phyloP scores from a whole-genome alignment of 2,888 invertebrate genomes.

The Aphodius sticticus region DNA sequence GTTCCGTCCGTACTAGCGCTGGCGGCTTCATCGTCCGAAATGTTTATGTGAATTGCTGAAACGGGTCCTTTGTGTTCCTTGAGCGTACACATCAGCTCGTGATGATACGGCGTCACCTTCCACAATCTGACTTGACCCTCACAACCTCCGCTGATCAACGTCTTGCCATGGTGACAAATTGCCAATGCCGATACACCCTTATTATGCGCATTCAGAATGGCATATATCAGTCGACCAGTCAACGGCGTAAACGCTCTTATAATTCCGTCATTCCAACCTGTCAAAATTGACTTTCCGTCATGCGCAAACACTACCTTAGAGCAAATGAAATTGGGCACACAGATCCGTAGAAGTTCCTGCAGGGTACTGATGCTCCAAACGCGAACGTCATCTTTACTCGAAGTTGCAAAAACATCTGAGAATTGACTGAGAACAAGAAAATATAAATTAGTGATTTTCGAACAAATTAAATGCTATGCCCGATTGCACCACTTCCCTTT shows the following conservation, averaged over 20 bases:
- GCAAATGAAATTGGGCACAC: conserved; percentile 88
- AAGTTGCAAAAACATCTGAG: conserved; percentile 88
- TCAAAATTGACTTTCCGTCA: conserved; percentile 83
- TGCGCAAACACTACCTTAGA: conserved; percentile 78
- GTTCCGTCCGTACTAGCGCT: conserved; percentile 93
- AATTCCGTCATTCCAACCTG: conserved; percentile 86
- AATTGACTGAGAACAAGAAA: conserved; percentile 67
- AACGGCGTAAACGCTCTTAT: conserved; percentile 85
- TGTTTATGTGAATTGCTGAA: conserved; percentile 80
- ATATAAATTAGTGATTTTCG: background rate
- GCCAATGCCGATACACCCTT: conserved; percentile 85
- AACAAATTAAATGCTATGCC: background rate
- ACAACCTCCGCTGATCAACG: conserved; percentile 87
- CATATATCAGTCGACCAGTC: conserved; percentile 81
- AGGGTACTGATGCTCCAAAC: conserved; percentile 82
- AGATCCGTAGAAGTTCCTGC: conserved; percentile 83
- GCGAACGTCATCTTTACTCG: conserved; percentile 83
- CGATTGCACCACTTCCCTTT: too few species aligned
- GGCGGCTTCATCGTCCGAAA: conserved; percentile 81
- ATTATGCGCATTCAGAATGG: conserved; percentile 88
- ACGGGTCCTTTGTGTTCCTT: conserved; percentile 93
- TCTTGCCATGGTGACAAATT: conserved; percentile 72
- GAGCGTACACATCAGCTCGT: conserved; percentile 75
- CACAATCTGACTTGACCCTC: conserved; percentile 91
- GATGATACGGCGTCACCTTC: conserved; percentile 74